These are phyloP conservation scores for Hydrophis major DNA, from an alignment of 2,797 vertebrate genomes.

Conservation along the genomic window DNA sequence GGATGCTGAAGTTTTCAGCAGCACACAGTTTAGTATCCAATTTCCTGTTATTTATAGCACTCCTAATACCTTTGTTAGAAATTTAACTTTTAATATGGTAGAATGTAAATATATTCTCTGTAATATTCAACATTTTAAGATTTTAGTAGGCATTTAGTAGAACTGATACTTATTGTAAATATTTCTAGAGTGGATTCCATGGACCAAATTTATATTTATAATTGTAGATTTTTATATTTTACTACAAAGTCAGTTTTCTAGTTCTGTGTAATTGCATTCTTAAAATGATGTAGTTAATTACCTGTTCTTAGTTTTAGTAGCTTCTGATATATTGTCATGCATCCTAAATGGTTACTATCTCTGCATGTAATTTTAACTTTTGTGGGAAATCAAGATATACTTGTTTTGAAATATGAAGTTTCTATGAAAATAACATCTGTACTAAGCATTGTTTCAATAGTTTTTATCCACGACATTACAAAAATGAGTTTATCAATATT, in stretches of 20 bases:
- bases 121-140: conserved; percentile 73
- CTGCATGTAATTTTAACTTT: conserved; percentile 85
- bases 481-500: conserved; percentile 77
- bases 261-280: conserved; percentile 81
- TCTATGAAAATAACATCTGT: conserved; percentile 76
- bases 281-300: conserved; percentile 77
- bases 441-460: conserved; percentile 69
- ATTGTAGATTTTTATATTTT: conserved; percentile 99
- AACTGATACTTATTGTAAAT: conserved; percentile 89
- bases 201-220: conserved; percentile 99
- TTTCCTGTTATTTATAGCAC: conserved; percentile 81
- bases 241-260: conserved; percentile 89
- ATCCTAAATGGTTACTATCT: conserved; percentile 74
- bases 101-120: conserved; percentile 80
- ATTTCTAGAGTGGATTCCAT: conserved; percentile 86
- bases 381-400: conserved; percentile 67
- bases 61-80: conserved; percentile 73
- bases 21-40: conserved; percentile 70
- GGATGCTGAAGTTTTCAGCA: conserved; percentile 67
- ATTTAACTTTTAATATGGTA: conserved; percentile 75
- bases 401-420: conserved; percentile 71
- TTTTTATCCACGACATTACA: conserved; percentile 71
- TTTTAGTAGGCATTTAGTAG: conserved; percentile 70
- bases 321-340: conserved; percentile 75
- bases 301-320: conserved; percentile 75